Evolutionary conservation across 2,888 invertebrate species (phyloP), one percentile per base, ranked within the genome.

Genomic region (Pristionchus japonicus): DNA sequence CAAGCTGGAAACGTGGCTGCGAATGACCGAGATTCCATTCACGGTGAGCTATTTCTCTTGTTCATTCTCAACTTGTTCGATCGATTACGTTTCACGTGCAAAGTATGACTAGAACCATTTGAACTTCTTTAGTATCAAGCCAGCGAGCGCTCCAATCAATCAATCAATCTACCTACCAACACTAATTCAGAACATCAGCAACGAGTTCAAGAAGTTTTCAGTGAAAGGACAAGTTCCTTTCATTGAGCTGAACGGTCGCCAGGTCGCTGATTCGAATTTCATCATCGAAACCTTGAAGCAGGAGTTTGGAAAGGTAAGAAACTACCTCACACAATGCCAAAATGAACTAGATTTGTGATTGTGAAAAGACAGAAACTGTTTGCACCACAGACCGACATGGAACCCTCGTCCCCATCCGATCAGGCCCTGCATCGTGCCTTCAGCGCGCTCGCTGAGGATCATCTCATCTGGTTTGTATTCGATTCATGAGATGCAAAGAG

Each of bases 1-100:
- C 95, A 98, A 98, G 96, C 97, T 98, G 94, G 98, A 98, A 96
- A 97, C 98, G 94, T 98, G 97, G 97, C 96, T 98, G 92, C 96
- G 98, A 95, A 96, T 98, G 94, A 96, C 97, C 94, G 97, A 97
- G 95, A 96, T 98, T 95, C 97, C 97, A 96, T 98, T 98, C 95
- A 97, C 98, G 97, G 98, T 98, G 37, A 47, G 34, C 6, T 40
- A 23, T 82, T 17, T 13, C 82, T 23, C 7, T n/a, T n/a, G n/a
- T n/a, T n/a, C n/a, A n/a, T n/a, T n/a, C n/a, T n/a, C n/a, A n/a
- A n/a, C n/a, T n/a, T n/a, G n/a, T n/a, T n/a, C n/a, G n/a, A n/a
- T n/a, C n/a, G n/a, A n/a, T n/a, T n/a, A n/a, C n/a, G n/a, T n/a
- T n/a, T n/a, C n/a, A n/a, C n/a, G n/a, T n/a, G n/a, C n/a, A n/a